Base-by-base conservation (phyloP, 2,888 invertebrate species). In the Entomobrya multifasciata region DNA sequence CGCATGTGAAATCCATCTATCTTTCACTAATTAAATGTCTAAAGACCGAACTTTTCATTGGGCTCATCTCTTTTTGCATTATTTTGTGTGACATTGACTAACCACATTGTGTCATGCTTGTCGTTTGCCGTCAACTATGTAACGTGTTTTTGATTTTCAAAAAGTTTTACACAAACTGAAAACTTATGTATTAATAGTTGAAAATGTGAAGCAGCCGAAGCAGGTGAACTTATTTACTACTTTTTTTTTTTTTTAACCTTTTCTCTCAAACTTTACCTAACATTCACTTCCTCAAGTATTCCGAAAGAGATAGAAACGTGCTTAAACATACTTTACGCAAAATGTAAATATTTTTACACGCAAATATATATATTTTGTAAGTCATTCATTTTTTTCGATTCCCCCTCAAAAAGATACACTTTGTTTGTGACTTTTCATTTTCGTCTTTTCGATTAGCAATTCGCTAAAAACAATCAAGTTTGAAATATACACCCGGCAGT, bases 71-170 rank as follows among this genome's bases (percentile, higher is more conserved):
- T 36, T 8, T 36, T 36, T 36, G 36, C 8, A 8, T 4, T 36
- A 6, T 36, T 36, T 6, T 36, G 8, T 65, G 15, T 82, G 82
- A 82, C 82, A 82, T 82, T 82, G 74, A 82, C 82, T 74, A 82
- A 82, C 82, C 82, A 41, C 82, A 82, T 62, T 74, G 74, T 74
- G 65, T 60, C 72, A 17, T 67, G 65, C 41, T 15, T 11, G n/a
- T 25, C 44, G 1, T 70, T 13, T 44, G 20, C 36, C 36, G 17
- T 1, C 57, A 60, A 27, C 57, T 6, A 65, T 36, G 36, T 36
- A 36, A 36, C 36, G 5, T 1, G 3, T 60, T 3, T 22, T 60
- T 13, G 20, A 1, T 1, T 17, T 11, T 20, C 55, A 20, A 11
- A 60, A 60, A 2, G 5, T 20, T 55, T 17, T 11, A 30, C 6